Base-by-base conservation (phyloP, 2,888 invertebrate genomes). In the Watsonalla cultraria region DNA sequence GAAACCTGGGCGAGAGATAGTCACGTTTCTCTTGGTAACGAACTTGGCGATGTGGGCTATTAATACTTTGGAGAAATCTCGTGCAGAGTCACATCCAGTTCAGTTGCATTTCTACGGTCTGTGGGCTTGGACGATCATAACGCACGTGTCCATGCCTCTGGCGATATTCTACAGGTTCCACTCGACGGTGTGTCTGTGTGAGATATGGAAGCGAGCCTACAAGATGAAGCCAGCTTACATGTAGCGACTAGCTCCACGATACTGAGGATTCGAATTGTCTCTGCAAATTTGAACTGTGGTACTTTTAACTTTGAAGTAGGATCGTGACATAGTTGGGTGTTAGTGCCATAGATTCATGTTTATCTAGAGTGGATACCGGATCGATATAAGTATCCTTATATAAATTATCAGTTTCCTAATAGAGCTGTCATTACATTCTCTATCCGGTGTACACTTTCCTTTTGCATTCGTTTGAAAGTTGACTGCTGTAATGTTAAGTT, bases 101-200 rank as follows among this genome's bases (percentile, higher is more conserved):
- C 98, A 98, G 82, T 85, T 97, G 63, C 95, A 96, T 74, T 98
- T 98, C 86, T 98, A 97, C 72, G 97, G 97, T 0, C 90, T 96
- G 45, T 97, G 97, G 97, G 97, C 97, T 39, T 98, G 98, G 98
- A 97, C 97, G 11, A 97, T 98, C 58, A 97, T 98, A 58, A 97
- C 97, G 0, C 97, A 98, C 76, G 96, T 98, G 1, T 97, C 97
- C 0, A 97, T 97, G 95, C 98, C 98, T 0, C 72, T 95, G 70
- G 97, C 97, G 0, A 98, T 98, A 59, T 98, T 98, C 87, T 98
- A 97, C 86, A 93, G 98, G 57, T 98, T 98, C 85, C 98, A 98
- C 80, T 97, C 97, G 47, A 97, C 98, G 0, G 98, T 98, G 2
- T 98, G 98, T 78, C 91, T 98, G 56, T 98, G 98, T 82, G 98